These are phyloP conservation scores for Glaucidium brasilianum DNA, from an alignment of 2,113 vertebrate species.

Conservation along the genomic window DNA sequence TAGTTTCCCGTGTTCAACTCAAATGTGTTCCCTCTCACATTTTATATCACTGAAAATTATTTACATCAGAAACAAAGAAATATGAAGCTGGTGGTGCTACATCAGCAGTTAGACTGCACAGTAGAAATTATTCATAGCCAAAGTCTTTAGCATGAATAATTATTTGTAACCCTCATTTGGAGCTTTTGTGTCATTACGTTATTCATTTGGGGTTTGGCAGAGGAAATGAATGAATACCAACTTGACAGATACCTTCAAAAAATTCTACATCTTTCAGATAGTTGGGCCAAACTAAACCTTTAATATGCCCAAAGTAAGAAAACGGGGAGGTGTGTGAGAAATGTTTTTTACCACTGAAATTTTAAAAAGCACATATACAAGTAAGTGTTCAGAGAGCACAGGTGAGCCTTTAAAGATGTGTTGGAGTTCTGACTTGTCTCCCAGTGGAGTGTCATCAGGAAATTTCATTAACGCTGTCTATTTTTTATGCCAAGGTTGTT, in stretches of 20 bases:
- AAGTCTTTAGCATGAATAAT: conserved; percentile 29
- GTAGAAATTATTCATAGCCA: conserved; percentile 14
- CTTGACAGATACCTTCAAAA: conserved; percentile 9
- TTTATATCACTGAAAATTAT: not conserved
- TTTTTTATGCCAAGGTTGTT: not conserved
- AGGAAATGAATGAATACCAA: conserved; percentile 10
- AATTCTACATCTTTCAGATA: not conserved
- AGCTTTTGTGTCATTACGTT: not conserved
- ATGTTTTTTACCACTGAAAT: not conserved
- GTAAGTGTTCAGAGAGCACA: not conserved
- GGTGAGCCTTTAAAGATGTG: not conserved
- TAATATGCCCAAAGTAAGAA: not conserved
- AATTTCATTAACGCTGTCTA: conserved; percentile 9
- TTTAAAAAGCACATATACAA: not conserved
- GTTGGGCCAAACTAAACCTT: not conserved
- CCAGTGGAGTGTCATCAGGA: conserved; percentile 3
- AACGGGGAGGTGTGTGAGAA: not conserved
- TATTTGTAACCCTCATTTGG: not conserved
- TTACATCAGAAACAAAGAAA: conserved; percentile 19
- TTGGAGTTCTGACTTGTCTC: not conserved
- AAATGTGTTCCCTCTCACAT: not conserved
- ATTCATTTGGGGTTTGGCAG: conserved; percentile 20
- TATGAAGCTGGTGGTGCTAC: not conserved
- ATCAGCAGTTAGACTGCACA: not conserved
- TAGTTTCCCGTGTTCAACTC: not conserved